These are phyloP conservation scores for Corvus moneduloides DNA, from an alignment of 2,113 vertebrate genomes.

Conservation along the genomic window DNA sequence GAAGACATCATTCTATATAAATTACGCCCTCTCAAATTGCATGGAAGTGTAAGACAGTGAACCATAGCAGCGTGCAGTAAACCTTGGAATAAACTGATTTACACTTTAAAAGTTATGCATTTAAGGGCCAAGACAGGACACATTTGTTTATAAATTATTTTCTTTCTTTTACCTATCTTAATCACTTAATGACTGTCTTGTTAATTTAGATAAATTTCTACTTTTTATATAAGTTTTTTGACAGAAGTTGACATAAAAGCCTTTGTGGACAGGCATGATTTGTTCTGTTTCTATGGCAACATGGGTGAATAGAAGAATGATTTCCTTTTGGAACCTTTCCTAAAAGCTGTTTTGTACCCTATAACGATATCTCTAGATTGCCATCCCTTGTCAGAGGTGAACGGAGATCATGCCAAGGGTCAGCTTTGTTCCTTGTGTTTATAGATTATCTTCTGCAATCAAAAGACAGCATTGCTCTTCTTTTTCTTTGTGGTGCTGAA, in stretches of 20 bases:
- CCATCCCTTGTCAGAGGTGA: constrained; percentile 70
- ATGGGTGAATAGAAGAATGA: constrained; percentile 70
- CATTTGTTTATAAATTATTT: background rate
- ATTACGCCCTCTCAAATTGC: background rate
- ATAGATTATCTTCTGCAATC: constrained; percentile 70
- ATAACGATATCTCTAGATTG: constrained; percentile 69
- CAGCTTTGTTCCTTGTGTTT: constrained; percentile 73
- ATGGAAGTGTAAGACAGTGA: background rate
- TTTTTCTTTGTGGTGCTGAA: constrained; percentile 41
- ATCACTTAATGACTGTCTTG: constrained; percentile 41
- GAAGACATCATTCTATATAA: background rate
- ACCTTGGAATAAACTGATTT: background rate
- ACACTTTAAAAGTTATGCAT: background rate
- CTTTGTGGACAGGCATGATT: constrained; percentile 74
- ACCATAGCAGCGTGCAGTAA: background rate
- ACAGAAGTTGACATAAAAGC: constrained; percentile 76
- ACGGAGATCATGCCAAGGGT: constrained; percentile 73
- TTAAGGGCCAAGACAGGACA: background rate
- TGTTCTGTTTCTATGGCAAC: constrained; percentile 79
- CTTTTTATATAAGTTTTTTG: constrained; percentile 74
- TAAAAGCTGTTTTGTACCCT: constrained; percentile 76
- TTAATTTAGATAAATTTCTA: constrained; percentile 72
- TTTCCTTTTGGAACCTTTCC: constrained; percentile 77
- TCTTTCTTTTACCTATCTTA: constrained; percentile 20
- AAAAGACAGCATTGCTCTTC: constrained; percentile 55